Conservation (phyloP, 2,797 vertebrate genomes). For the Monodelphis domestica region DNA sequence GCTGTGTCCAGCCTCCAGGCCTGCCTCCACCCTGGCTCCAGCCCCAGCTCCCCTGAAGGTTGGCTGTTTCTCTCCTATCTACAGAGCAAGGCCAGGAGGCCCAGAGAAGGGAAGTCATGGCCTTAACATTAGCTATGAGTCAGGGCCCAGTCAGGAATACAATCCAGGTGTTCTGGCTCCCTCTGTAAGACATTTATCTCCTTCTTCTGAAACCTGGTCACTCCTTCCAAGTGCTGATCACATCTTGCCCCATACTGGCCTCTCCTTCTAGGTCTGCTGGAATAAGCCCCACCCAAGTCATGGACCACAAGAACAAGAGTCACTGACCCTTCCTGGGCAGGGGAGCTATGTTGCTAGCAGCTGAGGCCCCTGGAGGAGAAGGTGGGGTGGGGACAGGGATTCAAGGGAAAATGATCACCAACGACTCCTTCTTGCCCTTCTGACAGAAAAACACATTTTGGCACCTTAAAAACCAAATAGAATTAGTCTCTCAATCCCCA, state of each 20-base stretch:
- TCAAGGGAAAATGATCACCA: not conserved
- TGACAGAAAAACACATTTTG: not conserved
- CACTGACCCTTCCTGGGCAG: not conserved
- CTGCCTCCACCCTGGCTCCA: not conserved
- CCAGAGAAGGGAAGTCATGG: conserved; percentile 7
- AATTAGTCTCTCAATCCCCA: not conserved
- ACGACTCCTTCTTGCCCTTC: not conserved
- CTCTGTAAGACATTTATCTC: not conserved
- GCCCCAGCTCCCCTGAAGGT: not conserved
- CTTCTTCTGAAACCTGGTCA: not conserved
- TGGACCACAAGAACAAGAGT: not conserved
- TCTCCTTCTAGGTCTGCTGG: not conserved
- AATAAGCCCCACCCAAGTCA: not conserved
- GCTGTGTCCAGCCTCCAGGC: not conserved
- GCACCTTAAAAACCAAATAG: not conserved
- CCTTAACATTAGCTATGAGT: not conserved
- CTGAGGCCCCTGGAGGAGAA: not conserved
- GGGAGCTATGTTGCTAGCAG: not conserved
- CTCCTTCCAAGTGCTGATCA: not conserved
- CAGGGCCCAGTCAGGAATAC: not conserved
- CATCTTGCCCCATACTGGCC: not conserved
- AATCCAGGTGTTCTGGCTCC: conserved; percentile 13
- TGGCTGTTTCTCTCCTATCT: not conserved
- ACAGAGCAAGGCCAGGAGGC: not conserved
- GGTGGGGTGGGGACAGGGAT: not conserved